phyloP scores from a whole-genome alignment of 2,888 invertebrate genomes.

The Rhagonycha fulva region DNA sequence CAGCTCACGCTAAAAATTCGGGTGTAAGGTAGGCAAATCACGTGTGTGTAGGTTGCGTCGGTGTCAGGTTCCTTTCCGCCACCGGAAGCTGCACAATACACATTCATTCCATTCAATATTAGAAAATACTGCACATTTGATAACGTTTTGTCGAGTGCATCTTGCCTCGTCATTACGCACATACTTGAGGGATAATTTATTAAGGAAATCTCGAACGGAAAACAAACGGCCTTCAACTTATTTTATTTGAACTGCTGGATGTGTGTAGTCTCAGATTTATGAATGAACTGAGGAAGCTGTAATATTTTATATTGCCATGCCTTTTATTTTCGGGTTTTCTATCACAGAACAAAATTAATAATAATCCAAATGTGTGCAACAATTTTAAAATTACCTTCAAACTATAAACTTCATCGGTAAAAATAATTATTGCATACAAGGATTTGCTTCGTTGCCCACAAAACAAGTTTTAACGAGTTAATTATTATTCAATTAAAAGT shows the following conservation, averaged over 20 bases:
- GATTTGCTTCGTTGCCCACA: neutral
- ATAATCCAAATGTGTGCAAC: neutral
- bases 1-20: constrained; percentile 25
- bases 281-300: neutral
- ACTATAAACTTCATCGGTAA: neutral
- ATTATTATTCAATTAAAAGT: neutral
- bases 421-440: neutral
- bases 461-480: neutral
- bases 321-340: neutral
- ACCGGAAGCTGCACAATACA: constrained; percentile 43
- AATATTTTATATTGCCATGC: neutral
- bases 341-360: no score
- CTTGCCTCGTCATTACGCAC: constrained; percentile 11
- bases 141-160: constrained; percentile 26
- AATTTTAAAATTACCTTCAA: neutral
- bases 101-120: constrained; percentile 29
- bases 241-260: neutral
- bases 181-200: constrained; percentile 8
- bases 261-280: neutral
- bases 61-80: constrained; percentile 39
- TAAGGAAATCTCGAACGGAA: constrained; percentile 21
- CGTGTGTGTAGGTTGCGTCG: constrained; percentile 39
- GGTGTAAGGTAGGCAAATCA: constrained; percentile 36
- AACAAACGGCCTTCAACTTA: constrained; percentile 26
- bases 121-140: constrained; percentile 31